Evolutionary conservation across 2,888 invertebrate species (phyloP).

Genomic region (Caenorhabditis panamensis): DNA sequence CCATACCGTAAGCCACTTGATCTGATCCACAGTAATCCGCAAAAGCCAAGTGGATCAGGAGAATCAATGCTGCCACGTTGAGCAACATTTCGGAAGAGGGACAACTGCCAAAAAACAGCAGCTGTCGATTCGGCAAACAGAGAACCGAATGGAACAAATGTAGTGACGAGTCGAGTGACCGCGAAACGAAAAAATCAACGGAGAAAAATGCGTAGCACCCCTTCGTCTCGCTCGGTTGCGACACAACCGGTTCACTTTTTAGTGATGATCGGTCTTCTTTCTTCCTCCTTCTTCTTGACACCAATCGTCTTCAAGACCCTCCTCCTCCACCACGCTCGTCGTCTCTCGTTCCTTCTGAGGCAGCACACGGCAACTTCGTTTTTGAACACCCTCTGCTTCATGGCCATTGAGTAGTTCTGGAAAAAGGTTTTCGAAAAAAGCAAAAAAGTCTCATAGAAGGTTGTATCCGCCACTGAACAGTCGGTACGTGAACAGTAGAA

Average conservation of each 20-base stretch:
- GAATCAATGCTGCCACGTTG: background rate
- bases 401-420: constrained; percentile 29
- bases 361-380: constrained; percentile 35
- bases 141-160: too few species aligned
- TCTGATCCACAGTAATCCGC: constrained; percentile 62
- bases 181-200: constrained; percentile 60
- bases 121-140: constrained; percentile 50
- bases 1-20: constrained; percentile 59
- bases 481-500: constrained; percentile 66
- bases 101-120: background rate
- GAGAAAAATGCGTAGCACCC: constrained; percentile 30
- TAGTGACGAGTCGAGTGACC: too few species aligned
- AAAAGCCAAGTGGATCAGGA: background rate
- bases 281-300: constrained; percentile 33
- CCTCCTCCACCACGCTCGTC: constrained; percentile 8
- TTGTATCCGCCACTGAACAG: constrained; percentile 59
- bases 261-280: constrained; percentile 43
- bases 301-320: constrained; percentile 19
- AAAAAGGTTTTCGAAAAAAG: too few species aligned
- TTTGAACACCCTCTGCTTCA: constrained; percentile 51
- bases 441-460: constrained; percentile 62
- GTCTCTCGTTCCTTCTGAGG: constrained; percentile 7
- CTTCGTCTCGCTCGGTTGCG: constrained; percentile 44
- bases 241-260: constrained; percentile 47
- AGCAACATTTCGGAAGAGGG: constrained; percentile 21